phyloP scores from a whole-genome alignment of 2,113 vertebrate species.

The Poeciliopsis turrubarensis region DNA sequence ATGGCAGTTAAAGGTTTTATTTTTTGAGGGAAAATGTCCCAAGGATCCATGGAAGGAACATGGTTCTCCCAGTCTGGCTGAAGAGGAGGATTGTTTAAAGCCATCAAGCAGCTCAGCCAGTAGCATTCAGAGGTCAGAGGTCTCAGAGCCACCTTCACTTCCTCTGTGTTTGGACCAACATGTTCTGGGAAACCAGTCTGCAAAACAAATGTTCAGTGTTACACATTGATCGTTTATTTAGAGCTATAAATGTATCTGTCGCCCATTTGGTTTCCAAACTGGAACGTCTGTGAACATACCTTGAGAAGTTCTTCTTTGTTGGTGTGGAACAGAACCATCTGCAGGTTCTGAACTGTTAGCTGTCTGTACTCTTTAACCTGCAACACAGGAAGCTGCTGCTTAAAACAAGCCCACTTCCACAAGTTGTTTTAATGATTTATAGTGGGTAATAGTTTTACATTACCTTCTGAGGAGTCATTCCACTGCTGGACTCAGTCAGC shows the following conservation, averaged over 20 bases:
- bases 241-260: not conserved
- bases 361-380: not conserved
- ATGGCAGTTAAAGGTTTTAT: too few species aligned
- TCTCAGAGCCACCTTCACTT: too few species aligned
- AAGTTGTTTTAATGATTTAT: not conserved
- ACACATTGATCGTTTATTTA: too few species aligned
- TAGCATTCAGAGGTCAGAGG: too few species aligned
- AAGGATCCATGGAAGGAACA: too few species aligned
- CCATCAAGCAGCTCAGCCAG: too few species aligned
- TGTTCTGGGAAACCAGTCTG: not conserved
- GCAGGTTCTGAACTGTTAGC: conserved; percentile 9
- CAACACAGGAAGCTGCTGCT: too few species aligned
- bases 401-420: not conserved
- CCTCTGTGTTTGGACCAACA: not conserved
- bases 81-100: too few species aligned
- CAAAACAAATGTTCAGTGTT: not conserved
- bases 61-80: too few species aligned
- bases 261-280: not conserved
- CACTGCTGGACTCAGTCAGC: not conserved
- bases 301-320: conserved; percentile 8
- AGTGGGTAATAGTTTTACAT: too few species aligned
- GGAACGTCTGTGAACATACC: not conserved
- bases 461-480: not conserved
- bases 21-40: too few species aligned
- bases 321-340: conserved; percentile 8